Percentiles rank a stretch among this genome's conserved stretches.
phyloP scores from a whole-genome alignment of 2,888 invertebrate genomes.

The Melinopterus prodromus region DNA sequence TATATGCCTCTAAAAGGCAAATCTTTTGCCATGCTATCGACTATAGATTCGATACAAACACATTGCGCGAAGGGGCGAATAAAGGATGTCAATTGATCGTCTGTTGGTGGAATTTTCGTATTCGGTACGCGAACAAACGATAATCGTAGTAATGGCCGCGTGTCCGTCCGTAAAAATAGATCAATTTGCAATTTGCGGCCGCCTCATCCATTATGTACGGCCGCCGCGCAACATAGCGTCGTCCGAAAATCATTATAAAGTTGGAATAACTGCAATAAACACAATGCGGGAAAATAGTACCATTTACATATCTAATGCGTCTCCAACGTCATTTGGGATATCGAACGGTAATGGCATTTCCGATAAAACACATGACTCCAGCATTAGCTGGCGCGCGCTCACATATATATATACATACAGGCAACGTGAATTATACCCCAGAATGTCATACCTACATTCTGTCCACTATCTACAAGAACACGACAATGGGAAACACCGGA shows the following conservation, averaged over 20 bases:
- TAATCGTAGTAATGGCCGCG: constrained; percentile 7
- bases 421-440: not conserved
- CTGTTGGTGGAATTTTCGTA: too few species aligned
- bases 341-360: constrained; percentile 26
- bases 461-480: too few species aligned
- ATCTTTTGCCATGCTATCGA: too few species aligned
- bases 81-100: too few species aligned
- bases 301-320: constrained; percentile 24
- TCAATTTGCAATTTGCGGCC: constrained; percentile 24
- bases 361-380: constrained; percentile 19
- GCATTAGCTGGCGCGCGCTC: constrained; percentile 19
- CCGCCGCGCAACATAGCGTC: not conserved
- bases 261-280: constrained; percentile 23
- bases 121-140: not conserved
- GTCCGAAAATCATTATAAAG: constrained; percentile 24
- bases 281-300: constrained; percentile 22
- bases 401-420: not conserved
- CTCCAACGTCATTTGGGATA: constrained; percentile 21
- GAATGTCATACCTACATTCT: not conserved
- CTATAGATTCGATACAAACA: too few species aligned
- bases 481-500: too few species aligned
- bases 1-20: too few species aligned
- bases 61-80: too few species aligned
- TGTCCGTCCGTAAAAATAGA: constrained; percentile 7
- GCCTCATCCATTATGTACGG: constrained; percentile 5